These are phyloP conservation scores for Martes martes DNA, from an alignment of 2,113 vertebrate species.

Conservation along the genomic window DNA sequence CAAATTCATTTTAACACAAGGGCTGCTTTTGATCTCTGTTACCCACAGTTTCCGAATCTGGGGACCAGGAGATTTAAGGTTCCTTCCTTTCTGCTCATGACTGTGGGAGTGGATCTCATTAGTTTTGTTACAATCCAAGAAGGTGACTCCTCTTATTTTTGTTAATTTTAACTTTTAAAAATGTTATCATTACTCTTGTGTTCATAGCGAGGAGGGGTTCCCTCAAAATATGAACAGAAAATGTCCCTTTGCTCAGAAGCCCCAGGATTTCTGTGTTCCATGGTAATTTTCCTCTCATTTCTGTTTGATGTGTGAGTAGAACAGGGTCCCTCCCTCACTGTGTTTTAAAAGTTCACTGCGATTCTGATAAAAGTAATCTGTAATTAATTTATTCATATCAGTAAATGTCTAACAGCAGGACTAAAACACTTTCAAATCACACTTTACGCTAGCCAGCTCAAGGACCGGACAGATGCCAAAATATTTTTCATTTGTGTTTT, in stretches of 20 bases:
- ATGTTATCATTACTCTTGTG: background rate
- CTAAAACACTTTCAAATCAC: slow-evolving; percentile 45
- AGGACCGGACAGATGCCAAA: slow-evolving; percentile 66
- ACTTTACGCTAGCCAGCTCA: slow-evolving; percentile 59
- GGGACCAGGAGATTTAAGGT: background rate
- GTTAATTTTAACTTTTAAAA: background rate
- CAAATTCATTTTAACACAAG: background rate
- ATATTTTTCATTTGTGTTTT: slow-evolving; percentile 74
- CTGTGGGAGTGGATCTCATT: background rate
- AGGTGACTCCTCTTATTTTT: background rate
- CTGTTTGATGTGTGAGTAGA: background rate
- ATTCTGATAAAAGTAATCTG: slow-evolving; percentile 54
- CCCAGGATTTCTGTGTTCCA: background rate
- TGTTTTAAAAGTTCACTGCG: slow-evolving; percentile 51
- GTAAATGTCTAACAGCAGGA: slow-evolving; percentile 65
- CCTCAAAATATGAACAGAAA: background rate
- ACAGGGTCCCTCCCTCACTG: background rate
- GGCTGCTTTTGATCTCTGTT: background rate
- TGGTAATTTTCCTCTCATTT: background rate
- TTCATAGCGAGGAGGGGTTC: background rate
- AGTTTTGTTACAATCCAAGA: background rate
- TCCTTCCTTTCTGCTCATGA: background rate
- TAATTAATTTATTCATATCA: slow-evolving; percentile 74
- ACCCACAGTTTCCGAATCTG: background rate
- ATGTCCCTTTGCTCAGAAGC: background rate